Conservation (phyloP, 2,888 invertebrate genomes). For the Plemyria rubiginata region DNA sequence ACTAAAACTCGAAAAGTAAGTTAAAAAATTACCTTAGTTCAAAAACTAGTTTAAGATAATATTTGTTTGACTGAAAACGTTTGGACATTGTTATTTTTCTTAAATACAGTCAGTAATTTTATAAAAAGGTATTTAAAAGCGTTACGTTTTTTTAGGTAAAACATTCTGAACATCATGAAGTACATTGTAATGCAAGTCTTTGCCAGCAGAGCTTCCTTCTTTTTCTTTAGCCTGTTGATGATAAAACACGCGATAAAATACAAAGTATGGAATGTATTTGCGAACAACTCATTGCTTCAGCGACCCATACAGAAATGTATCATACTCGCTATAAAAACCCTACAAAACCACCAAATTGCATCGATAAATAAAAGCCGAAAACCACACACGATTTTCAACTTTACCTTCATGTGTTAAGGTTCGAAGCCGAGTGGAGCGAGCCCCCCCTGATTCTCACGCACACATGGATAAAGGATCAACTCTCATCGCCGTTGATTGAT, state of each 20-base stretch:
- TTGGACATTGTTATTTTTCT: too few relatives aligned
- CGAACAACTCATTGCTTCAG: slow-evolving; percentile 17
- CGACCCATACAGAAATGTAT: slow-evolving; percentile 30
- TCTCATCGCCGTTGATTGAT: slow-evolving; percentile 74
- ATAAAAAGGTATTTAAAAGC: too few relatives aligned
- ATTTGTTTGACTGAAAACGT: too few relatives aligned
- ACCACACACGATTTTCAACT: slow-evolving; percentile 11
- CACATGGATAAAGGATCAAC: slow-evolving; percentile 56
- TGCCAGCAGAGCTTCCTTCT: too few relatives aligned
- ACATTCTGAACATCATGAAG: too few relatives aligned
- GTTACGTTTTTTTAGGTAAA: too few relatives aligned
- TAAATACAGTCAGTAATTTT: too few relatives aligned
- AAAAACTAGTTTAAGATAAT: too few relatives aligned
- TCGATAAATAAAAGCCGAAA: slow-evolving; percentile 28
- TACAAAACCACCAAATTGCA: slow-evolving; percentile 32
- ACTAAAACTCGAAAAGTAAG: too few relatives aligned
- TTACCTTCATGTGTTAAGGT: slow-evolving; percentile 12
- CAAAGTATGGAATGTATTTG: slow-evolving; percentile 1
- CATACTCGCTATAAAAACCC: slow-evolving; percentile 28
- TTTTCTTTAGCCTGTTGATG: not conserved
- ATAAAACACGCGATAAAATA: not conserved
- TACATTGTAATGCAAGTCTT: too few relatives aligned
- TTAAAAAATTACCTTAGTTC: too few relatives aligned
- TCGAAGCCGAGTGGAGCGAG: slow-evolving; percentile 3
- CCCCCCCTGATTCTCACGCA: slow-evolving; percentile 41